Evolutionary conservation across 1,140 invertebrate genomes (phyloP).

Genomic region (Zaprionus gabonicus): DNA sequence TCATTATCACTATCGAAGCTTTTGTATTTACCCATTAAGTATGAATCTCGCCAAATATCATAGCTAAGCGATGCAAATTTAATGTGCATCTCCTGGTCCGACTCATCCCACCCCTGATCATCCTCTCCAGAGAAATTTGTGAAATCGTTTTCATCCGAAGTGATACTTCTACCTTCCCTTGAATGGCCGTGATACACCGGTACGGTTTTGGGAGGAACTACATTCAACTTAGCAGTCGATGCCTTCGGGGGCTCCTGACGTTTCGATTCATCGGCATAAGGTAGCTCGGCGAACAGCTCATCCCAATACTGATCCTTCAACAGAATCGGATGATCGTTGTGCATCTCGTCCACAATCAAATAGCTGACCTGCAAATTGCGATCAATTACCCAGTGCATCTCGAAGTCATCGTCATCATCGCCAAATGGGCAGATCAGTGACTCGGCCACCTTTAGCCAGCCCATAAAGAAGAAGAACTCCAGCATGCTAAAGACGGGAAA

Average conservation of each 20-base stretch:
- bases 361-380: slow-evolving; percentile 94
- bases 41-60: slow-evolving; percentile 3
- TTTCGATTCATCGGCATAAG: slow-evolving; percentile 81
- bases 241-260: slow-evolving; percentile 63
- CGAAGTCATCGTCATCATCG: slow-evolving; percentile 92
- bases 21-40: too few species aligned
- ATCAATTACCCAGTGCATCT: slow-evolving; percentile 94
- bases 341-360: slow-evolving; percentile 97
- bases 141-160: slow-evolving; percentile 41
- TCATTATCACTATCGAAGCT: neutral
- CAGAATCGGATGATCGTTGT: slow-evolving; percentile 94
- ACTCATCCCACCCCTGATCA: neutral
- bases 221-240: slow-evolving; percentile 60
- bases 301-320: slow-evolving; percentile 96
- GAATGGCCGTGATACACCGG: neutral
- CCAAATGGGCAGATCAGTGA: slow-evolving; percentile 93
- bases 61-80: slow-evolving; percentile 49
- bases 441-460: slow-evolving; percentile 94
- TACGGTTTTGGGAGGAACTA: slow-evolving; percentile 42
- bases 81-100: slow-evolving; percentile 38
- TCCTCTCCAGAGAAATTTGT: slow-evolving; percentile 44
- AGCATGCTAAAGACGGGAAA: slow-evolving; percentile 94
- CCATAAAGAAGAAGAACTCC: slow-evolving; percentile 94
- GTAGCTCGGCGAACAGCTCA: slow-evolving; percentile 93
- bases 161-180: neutral